Conservation (phyloP, 35 echinoderm and acorn worm species). For the Anneissia japonica region DNA sequence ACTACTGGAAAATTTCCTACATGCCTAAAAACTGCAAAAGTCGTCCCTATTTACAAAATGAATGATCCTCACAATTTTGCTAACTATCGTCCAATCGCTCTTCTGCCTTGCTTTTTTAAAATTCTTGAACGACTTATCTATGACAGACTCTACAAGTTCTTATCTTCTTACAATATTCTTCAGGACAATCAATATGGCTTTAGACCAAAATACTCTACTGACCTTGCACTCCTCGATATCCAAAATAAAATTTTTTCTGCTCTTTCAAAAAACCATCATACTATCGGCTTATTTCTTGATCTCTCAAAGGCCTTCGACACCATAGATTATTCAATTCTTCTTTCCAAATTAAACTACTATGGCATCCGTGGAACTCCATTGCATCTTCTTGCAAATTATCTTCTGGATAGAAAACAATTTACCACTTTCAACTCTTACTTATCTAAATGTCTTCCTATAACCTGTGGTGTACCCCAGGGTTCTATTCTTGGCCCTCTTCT, state of each 20-base stretch:
- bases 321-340: neutral
- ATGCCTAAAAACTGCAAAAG: conserved; percentile 35
- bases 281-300: conserved; percentile 2
- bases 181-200: neutral
- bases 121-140: neutral
- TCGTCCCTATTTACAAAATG: conserved; percentile 36
- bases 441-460: neutral
- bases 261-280: neutral
- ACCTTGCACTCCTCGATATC: too few relatives aligned
- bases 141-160: neutral
- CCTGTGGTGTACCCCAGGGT: conserved; percentile 5
- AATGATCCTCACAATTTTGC: neutral
- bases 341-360: neutral
- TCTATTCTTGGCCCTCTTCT: conserved; percentile 22
- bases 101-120: neutral
- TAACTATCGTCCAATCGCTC: neutral
- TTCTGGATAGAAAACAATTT: neutral
- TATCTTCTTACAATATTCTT: neutral
- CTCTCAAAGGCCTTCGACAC: neutral
- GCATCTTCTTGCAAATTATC: neutral
- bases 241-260: too few relatives aligned
- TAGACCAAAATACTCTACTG: neutral
- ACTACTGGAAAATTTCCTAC: conserved; percentile 26
- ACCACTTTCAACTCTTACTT: neutral
- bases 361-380: conserved; percentile 3